Evolutionary conservation across 1,140 invertebrate species (phyloP).

Genomic region (Riptortus pedestris): DNA sequence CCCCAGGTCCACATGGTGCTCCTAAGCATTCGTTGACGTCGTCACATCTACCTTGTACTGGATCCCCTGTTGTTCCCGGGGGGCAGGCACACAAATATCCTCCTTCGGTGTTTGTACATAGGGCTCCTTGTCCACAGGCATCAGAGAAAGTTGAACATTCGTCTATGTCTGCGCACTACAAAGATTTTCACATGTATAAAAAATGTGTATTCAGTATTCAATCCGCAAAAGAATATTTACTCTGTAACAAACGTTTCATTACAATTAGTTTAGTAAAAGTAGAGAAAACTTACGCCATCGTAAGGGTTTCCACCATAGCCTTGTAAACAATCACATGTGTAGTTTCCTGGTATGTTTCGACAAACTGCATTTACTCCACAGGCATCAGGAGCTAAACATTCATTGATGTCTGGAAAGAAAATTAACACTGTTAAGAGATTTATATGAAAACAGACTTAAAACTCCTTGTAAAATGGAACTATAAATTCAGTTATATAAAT

Average conservation of each 20-base stretch:
- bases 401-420: conserved; percentile 62
- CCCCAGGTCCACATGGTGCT: conserved; percentile 58
- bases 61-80: conserved; percentile 63
- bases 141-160: conserved; percentile 57
- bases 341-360: conserved; percentile 75
- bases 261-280: too few species aligned
- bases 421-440: background rate
- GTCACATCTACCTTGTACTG: conserved; percentile 47
- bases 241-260: too few species aligned
- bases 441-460: background rate
- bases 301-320: conserved; percentile 82
- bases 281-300: conserved; percentile 49
- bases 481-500: too few species aligned
- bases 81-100: conserved; percentile 73
- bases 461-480: too few species aligned
- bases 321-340: conserved; percentile 69
- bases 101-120: conserved; percentile 68
- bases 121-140: conserved; percentile 65
- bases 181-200: background rate
- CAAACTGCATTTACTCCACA: conserved; percentile 74
- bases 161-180: conserved; percentile 68
- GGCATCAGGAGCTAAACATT: conserved; percentile 63
- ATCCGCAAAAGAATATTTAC: background rate
- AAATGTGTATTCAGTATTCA: background rate
- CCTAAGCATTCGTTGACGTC: conserved; percentile 60